These are phyloP conservation scores for Drosophila nigromelanica DNA, from an alignment of 1,140 invertebrate genomes.

Conservation along the genomic window DNA sequence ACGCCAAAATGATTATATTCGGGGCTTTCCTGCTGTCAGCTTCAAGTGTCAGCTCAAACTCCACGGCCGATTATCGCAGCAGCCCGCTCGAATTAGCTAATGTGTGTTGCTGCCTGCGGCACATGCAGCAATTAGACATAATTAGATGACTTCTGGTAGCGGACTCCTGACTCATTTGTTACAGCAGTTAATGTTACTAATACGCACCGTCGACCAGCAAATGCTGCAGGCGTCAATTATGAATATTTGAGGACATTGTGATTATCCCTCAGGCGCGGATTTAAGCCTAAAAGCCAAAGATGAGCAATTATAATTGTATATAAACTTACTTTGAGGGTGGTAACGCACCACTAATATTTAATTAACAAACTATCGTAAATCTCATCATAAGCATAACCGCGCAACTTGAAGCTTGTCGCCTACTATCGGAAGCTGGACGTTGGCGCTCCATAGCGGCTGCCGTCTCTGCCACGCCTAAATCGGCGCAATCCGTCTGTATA, in stretches of 20 bases:
- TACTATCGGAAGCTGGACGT: too few species aligned
- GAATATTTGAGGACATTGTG: slow-evolving; percentile 22
- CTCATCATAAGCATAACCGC: too few species aligned
- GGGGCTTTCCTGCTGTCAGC: too few species aligned
- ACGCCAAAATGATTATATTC: too few species aligned
- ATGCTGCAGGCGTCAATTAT: slow-evolving; percentile 33
- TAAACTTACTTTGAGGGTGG: too few species aligned
- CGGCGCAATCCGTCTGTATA: too few species aligned
- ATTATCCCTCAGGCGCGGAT: neutral
- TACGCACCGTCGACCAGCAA: slow-evolving; percentile 26
- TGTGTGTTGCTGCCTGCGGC: slow-evolving; percentile 28
- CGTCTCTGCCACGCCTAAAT: too few species aligned
- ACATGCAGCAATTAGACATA: slow-evolving; percentile 43
- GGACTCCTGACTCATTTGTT: slow-evolving; percentile 22
- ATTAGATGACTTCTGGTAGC: slow-evolving; percentile 30
- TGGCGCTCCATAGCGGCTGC: too few species aligned
- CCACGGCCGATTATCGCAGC: slow-evolving; percentile 6
- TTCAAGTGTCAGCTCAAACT: slow-evolving; percentile 3
- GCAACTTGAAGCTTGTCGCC: too few species aligned
- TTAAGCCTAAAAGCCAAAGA: neutral
- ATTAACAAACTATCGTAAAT: too few species aligned
- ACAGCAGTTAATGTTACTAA: slow-evolving; percentile 37
- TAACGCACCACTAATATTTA: too few species aligned
- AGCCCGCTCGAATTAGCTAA: slow-evolving; percentile 34
- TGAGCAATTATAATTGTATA: neutral